A percentile compares a stretch with the other conserved stretches of the same genome.
Conservation (phyloP, 2,797 vertebrate genomes). For the Heteromormyrus szaboi region DNA sequence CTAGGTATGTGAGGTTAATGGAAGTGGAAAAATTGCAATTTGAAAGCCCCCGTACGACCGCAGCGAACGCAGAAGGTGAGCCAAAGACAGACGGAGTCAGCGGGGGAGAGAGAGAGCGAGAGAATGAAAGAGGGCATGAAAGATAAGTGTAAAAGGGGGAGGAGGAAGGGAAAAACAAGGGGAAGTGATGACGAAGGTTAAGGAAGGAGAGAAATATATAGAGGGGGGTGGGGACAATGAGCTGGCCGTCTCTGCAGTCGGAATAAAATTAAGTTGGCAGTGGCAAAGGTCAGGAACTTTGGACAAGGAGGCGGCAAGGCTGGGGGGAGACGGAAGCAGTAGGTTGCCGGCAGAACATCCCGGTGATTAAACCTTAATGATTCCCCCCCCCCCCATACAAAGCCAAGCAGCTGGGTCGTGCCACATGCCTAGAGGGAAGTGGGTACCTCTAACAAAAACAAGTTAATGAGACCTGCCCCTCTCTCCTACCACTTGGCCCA, state of each 20-base stretch:
- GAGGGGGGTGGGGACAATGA: not conserved
- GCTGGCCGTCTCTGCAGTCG: not conserved
- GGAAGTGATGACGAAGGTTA: not conserved
- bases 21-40: constrained; percentile 15
- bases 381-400: not conserved
- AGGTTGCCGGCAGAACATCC: not conserved
- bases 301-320: not conserved
- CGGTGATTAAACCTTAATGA: not conserved
- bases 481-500: not conserved
- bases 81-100: not conserved
- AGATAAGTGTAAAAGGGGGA: constrained; percentile 4
- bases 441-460: not conserved
- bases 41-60: not conserved
- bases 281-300: not conserved
- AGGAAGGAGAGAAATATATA: not conserved
- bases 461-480: constrained; percentile 14
- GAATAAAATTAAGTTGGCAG: not conserved
- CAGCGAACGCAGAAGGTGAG: not conserved
- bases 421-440: not conserved
- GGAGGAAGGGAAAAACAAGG: not conserved
- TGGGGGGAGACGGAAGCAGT: not conserved
- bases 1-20: not conserved
- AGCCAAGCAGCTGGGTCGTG: not conserved
- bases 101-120: not conserved
- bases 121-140: not conserved